Evolutionary conservation across 2,113 vertebrate genomes (phyloP).

Genomic region (Phalacrocorax carbo): DNA sequence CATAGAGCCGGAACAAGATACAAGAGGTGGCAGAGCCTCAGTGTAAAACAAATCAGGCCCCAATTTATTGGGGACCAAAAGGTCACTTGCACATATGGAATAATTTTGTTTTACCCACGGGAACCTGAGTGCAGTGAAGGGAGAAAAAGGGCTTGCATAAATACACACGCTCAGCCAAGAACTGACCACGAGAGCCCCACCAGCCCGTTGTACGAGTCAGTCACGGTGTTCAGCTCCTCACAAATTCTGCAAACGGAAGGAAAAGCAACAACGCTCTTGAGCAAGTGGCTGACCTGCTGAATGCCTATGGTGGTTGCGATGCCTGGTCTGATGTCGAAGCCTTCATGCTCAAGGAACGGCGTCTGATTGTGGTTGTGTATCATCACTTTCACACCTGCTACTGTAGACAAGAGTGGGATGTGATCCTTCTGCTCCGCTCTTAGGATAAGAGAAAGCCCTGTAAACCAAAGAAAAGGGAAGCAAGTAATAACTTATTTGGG

Average conservation of each 20-base stretch:
- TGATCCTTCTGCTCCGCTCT: conserved; percentile 46
- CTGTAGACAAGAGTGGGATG: conserved; percentile 63
- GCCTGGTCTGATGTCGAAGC: conserved; percentile 71
- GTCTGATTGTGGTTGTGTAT: conserved; percentile 65
- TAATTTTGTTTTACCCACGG: not conserved
- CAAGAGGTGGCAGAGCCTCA: not conserved
- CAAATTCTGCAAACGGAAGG: not conserved
- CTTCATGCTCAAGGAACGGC: conserved; percentile 69
- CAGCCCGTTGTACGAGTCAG: not conserved
- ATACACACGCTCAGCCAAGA: fast-evolving
- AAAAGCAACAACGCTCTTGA: not conserved
- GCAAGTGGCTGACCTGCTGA: conserved; percentile 39
- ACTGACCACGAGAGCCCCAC: not conserved
- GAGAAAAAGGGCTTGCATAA: not conserved
- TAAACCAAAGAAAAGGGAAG: not conserved
- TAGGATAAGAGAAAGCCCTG: conserved; percentile 73
- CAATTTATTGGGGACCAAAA: not conserved
- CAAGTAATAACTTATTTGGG: too few relatives aligned
- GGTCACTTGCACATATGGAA: not conserved
- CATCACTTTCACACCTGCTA: conserved; percentile 65
- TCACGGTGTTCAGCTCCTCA: not conserved
- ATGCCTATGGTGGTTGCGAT: conserved; percentile 65
- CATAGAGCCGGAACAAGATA: not conserved
- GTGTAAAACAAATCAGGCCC: not conserved
- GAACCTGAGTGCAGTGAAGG: not conserved